Evolutionary conservation across 2,888 invertebrate species (phyloP).

Genomic region (Harpalus rubripes): DNA sequence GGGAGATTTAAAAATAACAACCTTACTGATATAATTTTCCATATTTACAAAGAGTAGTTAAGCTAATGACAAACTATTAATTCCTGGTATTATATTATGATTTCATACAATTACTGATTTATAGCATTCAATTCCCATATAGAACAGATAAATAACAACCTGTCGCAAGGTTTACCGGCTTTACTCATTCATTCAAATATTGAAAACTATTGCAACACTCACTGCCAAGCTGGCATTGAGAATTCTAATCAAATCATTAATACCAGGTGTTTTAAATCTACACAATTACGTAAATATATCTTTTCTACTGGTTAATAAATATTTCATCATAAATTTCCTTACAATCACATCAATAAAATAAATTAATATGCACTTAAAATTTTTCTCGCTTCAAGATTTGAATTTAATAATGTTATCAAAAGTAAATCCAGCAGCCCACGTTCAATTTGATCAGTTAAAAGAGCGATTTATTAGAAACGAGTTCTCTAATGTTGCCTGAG

Average conservation of each 20-base stretch:
- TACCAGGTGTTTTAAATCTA: slow-evolving; percentile 44
- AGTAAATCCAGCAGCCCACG: slow-evolving; percentile 43
- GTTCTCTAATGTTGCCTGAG: slow-evolving; percentile 36
- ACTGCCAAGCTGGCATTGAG: slow-evolving; percentile 38
- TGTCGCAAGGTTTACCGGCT: slow-evolving; percentile 35
- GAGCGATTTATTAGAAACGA: slow-evolving; percentile 58
- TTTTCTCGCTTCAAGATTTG: slow-evolving; percentile 46
- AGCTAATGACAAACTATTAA: slow-evolving; percentile 9
- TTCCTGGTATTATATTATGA: slow-evolving; percentile 10
- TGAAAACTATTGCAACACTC: slow-evolving; percentile 31
- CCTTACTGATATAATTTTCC: slow-evolving; percentile 21
- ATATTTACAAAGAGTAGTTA: neutral
- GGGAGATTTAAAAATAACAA: slow-evolving; percentile 4
- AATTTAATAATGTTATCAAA: slow-evolving; percentile 52
- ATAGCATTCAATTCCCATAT: slow-evolving; percentile 12
- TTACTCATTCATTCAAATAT: slow-evolving; percentile 16
- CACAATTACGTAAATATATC: slow-evolving; percentile 40
- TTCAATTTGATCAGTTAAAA: slow-evolving; percentile 44
- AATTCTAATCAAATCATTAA: slow-evolving; percentile 40
- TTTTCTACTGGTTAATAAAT: slow-evolving; percentile 15
- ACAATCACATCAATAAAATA: slow-evolving; percentile 32
- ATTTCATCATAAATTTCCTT: slow-evolving; percentile 51
- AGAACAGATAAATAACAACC: slow-evolving; percentile 20
- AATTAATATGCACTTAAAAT: slow-evolving; percentile 54
- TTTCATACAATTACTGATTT: neutral